phyloP scores from a whole-genome alignment of 2,888 invertebrate genomes.

The Platerodrilus igneus region DNA sequence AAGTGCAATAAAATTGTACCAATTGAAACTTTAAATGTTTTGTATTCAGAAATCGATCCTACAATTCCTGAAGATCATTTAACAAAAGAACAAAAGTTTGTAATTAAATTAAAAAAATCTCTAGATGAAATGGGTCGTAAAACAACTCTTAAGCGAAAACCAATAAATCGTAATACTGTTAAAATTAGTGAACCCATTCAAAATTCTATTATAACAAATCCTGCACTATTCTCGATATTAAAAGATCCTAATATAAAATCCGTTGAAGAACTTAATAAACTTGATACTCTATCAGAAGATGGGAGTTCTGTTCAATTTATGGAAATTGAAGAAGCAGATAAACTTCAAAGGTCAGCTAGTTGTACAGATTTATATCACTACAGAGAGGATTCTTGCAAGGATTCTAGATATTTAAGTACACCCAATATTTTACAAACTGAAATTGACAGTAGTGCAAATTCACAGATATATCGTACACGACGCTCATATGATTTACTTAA shows the following conservation, averaged over 20 bases:
- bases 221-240: conserved; percentile 25
- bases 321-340: background rate
- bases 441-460: too few species aligned
- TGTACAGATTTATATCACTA: too few species aligned
- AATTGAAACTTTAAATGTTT: conserved; percentile 34
- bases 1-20: conserved; percentile 6
- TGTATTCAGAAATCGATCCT: conserved; percentile 33
- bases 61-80: conserved; percentile 30
- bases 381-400: too few species aligned
- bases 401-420: too few species aligned
- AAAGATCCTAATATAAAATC: conserved; percentile 17
- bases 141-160: conserved; percentile 31
- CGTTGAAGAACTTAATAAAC: conserved; percentile 1
- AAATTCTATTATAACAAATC: conserved; percentile 36
- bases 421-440: too few species aligned
- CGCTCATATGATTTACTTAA: too few species aligned
- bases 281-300: background rate
- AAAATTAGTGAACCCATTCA: conserved; percentile 36
- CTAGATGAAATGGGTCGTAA: conserved; percentile 36
- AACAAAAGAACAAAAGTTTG: conserved; percentile 37
- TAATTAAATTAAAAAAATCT: conserved; percentile 34
- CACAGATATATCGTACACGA: too few species aligned
- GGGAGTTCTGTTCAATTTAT: background rate
- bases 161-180: conserved; percentile 25
- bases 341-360: too few species aligned